Evolutionary conservation across 1,140 invertebrate species (phyloP).

Genomic region (Microvelia longipes): DNA sequence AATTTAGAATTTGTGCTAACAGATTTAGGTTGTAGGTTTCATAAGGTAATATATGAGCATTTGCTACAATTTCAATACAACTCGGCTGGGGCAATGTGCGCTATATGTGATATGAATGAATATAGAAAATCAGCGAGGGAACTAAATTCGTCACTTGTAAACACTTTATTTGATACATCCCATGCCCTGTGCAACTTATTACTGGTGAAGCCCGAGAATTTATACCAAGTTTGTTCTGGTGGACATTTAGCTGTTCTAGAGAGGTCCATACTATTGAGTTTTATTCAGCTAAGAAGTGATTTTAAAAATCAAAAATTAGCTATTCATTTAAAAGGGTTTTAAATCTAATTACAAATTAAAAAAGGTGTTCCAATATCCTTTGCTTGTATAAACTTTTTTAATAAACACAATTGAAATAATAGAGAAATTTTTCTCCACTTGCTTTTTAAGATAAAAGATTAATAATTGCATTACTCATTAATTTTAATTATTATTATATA

Average conservation of each 20-base stretch:
- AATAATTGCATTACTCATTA: no score
- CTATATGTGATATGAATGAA: constrained; percentile 96
- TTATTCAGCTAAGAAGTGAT: constrained; percentile 84
- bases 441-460: no score
- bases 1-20: constrained; percentile 74
- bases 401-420: no score
- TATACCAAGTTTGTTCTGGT: constrained; percentile 85
- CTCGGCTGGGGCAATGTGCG: constrained; percentile 88
- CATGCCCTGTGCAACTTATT: constrained; percentile 91
- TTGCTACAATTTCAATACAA: constrained; percentile 90
- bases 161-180: constrained; percentile 79
- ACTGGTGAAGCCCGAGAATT: constrained; percentile 88
- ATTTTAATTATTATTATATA: no score
- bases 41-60: constrained; percentile 90
- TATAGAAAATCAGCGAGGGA: constrained; percentile 66
- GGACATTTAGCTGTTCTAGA: constrained; percentile 81
- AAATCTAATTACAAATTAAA: no score
- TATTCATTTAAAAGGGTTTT: constrained; percentile 42
- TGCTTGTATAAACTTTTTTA: no score
- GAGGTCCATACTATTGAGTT: constrained; percentile 68
- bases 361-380: no score
- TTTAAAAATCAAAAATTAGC: constrained; percentile 73
- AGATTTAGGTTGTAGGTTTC: constrained; percentile 79
- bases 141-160: constrained; percentile 58
- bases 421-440: no score